Percentiles rank a stretch among this genome's conserved stretches.
Conservation (phyloP, 2,797 vertebrate species). For the Chelmon rostratus region DNA sequence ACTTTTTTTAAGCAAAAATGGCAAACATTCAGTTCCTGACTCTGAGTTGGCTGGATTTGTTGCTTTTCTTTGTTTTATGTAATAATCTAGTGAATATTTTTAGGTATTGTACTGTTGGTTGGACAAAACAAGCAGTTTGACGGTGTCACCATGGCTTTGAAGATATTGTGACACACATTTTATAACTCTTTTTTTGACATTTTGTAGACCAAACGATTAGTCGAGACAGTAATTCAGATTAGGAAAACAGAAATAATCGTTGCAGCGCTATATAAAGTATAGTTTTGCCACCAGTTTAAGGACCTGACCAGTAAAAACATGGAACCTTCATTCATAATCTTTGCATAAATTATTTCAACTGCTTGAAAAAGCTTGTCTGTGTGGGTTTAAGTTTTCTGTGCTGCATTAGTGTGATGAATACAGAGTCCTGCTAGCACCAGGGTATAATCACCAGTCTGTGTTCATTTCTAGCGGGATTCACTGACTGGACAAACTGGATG, state of each 20-base stretch:
- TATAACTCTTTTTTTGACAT: neutral
- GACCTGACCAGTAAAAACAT: neutral
- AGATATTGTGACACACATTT: neutral
- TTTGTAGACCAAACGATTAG: neutral
- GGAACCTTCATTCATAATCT: conserved; percentile 10
- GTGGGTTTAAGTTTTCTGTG: neutral
- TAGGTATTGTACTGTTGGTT: neutral
- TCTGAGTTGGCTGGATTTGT: too few relatives aligned
- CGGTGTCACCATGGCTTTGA: neutral
- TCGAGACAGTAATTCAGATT: too few relatives aligned
- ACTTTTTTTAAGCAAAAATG: too few relatives aligned
- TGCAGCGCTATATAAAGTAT: too few relatives aligned
- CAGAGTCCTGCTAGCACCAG: neutral
- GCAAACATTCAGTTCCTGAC: neutral
- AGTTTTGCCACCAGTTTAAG: neutral
- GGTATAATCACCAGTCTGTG: neutral
- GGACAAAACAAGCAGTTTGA: neutral
- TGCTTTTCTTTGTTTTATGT: neutral
- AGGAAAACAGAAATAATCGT: neutral
- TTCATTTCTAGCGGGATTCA: conserved; percentile 11
- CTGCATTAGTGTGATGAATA: neutral
- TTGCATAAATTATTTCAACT: neutral
- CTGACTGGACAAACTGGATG: conserved; percentile 20
- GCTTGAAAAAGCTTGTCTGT: too few relatives aligned
- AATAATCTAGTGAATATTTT: neutral